Evolutionary conservation across 2,797 vertebrate genomes (phyloP).

Genomic region (Peromyscus nudipes): DNA sequence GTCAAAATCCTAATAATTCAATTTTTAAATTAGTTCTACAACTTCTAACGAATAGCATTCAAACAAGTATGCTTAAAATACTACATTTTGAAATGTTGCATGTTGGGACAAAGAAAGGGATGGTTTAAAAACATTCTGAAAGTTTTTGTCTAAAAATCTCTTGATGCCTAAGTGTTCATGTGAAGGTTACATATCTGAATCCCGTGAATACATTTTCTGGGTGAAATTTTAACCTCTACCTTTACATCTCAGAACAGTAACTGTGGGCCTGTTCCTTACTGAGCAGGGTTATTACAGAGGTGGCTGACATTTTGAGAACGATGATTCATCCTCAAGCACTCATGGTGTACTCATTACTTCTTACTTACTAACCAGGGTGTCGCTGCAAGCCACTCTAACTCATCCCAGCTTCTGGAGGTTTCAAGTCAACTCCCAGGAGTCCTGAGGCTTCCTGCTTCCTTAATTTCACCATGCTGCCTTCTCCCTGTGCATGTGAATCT

Average conservation of each 20-base stretch:
- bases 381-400: not conserved
- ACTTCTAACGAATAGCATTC: conserved; percentile 8
- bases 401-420: not conserved
- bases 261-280: not conserved
- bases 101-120: not conserved
- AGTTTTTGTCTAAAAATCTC: not conserved
- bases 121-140: conserved; percentile 8
- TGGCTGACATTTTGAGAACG: not conserved
- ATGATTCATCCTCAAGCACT: not conserved
- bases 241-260: not conserved
- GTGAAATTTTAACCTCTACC: not conserved
- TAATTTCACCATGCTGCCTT: not conserved
- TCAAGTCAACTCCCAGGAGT: conserved; percentile 32
- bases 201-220: not conserved
- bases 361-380: not conserved
- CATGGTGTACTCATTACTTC: not conserved
- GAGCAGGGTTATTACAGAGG: not conserved
- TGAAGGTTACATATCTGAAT: conserved; percentile 1
- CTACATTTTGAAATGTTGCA: not conserved
- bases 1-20: conserved; percentile 33
- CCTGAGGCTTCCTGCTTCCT: not conserved
- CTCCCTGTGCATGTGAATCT: not conserved
- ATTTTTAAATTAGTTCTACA: conserved; percentile 36
- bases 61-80: conserved; percentile 5
- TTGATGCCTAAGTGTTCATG: not conserved